Evolutionary conservation across 2,888 invertebrate species (phyloP), one percentile per base, ranked within the genome.

Genomic region (Drosophila formosana): DNA sequence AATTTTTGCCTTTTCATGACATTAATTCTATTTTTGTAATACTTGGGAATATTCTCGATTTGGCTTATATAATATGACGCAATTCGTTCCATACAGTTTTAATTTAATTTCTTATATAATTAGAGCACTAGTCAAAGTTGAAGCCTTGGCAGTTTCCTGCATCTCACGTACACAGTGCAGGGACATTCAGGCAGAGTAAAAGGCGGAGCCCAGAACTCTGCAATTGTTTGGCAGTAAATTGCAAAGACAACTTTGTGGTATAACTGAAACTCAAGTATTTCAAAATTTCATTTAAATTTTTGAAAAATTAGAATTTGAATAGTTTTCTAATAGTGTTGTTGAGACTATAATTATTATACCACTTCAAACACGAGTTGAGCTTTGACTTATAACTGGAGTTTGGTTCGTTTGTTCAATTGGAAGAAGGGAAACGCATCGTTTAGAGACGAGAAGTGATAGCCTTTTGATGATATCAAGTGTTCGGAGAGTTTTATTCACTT

Each of bases 71-170:
- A 5, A 13, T 8, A 13, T 13, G n/a, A 13, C 13, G n/a, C 3
- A 13, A 7, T 7, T 7, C 7, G 4, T 51, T 11, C 23, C 2
- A 4, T 13, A 2, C 4, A 2, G 8, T 11, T 37, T 51, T 13
- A 37, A 13, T 26, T 37, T 4, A 11, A 25, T 34, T 50, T 34
- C 25, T 34, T 34, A 39, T 13, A 39, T 52, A 39, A 52, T 52
- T 25, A 13, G 37, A n/a, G 3, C 34, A 32, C 18, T 28, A 8
- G 9, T 47, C 34, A 34, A 13, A 32, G 18, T 49, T 9, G 18
- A 50, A 18, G 49, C 30, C 30, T 49, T 13, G 13, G 3, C 23
- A 34, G 50, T 23, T 23, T 34, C 34, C 34, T 50, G 23, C 23
- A 50, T 11, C 51, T 37, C 51, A 51, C 37, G 51, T 25, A 26